These are phyloP conservation scores for Galerucella nymphaeae DNA, from an alignment of 2,888 invertebrate species.

Conservation along the genomic window DNA sequence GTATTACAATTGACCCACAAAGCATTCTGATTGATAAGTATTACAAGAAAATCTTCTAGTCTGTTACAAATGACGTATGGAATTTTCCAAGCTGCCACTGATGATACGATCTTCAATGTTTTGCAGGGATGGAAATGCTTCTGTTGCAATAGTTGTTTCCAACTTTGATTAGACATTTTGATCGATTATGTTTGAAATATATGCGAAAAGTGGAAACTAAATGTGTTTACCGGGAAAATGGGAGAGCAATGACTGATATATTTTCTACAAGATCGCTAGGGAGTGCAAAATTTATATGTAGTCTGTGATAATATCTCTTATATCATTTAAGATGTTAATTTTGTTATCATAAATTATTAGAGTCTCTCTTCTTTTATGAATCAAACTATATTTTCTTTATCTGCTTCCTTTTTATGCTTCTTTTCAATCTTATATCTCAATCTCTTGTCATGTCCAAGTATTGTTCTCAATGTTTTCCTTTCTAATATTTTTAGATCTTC, in stretches of 20 bases:
- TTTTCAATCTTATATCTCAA: too few species aligned
- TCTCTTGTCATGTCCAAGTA: too few species aligned
- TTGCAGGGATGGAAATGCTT: neutral
- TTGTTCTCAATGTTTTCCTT: too few species aligned
- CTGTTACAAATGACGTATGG: neutral
- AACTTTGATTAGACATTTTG: slow-evolving; percentile 18
- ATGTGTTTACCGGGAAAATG: slow-evolving; percentile 8
- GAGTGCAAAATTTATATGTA: neutral
- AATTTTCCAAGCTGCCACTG: neutral
- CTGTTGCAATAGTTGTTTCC: neutral
- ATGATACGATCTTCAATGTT: neutral
- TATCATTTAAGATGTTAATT: too few species aligned
- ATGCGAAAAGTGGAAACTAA: neutral
- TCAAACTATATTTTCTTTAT: too few species aligned
- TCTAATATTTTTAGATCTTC: too few species aligned
- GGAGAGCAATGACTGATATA: slow-evolving; percentile 2
- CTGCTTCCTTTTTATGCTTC: too few species aligned
- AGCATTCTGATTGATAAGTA: too few species aligned
- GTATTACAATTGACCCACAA: too few species aligned
- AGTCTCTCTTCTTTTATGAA: too few species aligned
- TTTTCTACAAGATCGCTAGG: neutral
- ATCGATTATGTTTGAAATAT: slow-evolving; percentile 13
- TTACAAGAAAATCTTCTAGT: neutral
- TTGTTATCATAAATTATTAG: too few species aligned
- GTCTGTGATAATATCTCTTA: neutral